Percentiles rank a stretch among this genome's conserved stretches.
phyloP scores from a whole-genome alignment of 1,140 invertebrate genomes.

The Habropoda laboriosa region DNA sequence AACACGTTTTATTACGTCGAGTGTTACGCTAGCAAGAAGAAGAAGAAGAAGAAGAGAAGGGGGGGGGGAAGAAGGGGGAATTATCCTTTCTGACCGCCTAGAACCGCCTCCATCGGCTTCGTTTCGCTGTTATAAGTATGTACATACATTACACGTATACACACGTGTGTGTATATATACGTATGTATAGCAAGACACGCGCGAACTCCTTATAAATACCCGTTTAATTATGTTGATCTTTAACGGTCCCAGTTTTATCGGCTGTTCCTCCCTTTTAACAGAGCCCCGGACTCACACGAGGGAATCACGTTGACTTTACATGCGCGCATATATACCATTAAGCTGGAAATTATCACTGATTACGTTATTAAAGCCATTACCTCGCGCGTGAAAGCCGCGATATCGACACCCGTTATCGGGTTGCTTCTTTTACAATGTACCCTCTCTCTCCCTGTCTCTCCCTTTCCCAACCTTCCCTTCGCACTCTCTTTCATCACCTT shows the following conservation, averaged over 20 bases:
- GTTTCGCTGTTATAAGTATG: background rate
- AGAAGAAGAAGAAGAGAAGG: background rate
- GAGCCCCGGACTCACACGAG: background rate
- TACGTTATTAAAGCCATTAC: slow-evolving; percentile 34
- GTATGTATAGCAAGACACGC: slow-evolving; percentile 14
- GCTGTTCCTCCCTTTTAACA: slow-evolving; percentile 8
- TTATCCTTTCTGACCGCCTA: slow-evolving; percentile 55
- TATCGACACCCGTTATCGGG: slow-evolving; percentile 25
- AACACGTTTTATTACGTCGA: slow-evolving; percentile 64
- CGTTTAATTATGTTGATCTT: slow-evolving; percentile 56
- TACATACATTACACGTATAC: no score
- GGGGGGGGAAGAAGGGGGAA: background rate
- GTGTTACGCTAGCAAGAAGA: slow-evolving; percentile 25
- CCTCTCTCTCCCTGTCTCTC: no score
- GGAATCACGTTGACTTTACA: slow-evolving; percentile 26
- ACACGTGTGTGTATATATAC: no score
- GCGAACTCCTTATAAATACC: slow-evolving; percentile 30
- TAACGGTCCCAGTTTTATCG: slow-evolving; percentile 42
- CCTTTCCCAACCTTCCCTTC: no score
- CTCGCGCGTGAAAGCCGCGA: background rate
- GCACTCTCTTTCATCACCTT: no score
- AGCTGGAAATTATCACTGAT: slow-evolving; percentile 33
- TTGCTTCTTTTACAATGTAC: background rate
- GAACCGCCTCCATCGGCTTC: slow-evolving; percentile 3
- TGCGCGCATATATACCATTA: background rate